Conservation (phyloP, 2,888 invertebrate genomes). For the Ernsta delagoae region DNA sequence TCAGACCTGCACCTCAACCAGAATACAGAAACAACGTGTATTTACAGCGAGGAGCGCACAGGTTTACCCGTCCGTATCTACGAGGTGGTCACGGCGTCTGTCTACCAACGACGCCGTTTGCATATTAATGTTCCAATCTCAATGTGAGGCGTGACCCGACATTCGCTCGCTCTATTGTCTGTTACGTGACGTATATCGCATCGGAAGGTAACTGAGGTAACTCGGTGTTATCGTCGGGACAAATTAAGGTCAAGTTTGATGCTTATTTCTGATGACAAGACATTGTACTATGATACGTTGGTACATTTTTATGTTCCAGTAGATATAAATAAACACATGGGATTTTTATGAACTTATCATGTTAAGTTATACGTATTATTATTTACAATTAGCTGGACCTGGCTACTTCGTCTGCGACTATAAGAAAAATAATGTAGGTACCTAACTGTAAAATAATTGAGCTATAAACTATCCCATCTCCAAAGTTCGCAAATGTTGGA, state of each 20-base stretch:
- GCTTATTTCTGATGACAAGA: neutral
- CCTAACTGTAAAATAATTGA: too few species aligned
- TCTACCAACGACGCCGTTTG: conserved; percentile 39
- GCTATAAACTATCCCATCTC: too few species aligned
- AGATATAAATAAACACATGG: too few species aligned
- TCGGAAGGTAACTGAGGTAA: neutral
- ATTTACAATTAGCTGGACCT: too few species aligned
- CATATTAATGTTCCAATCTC: conserved; percentile 46
- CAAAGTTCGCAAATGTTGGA: too few species aligned
- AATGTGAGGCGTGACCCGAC: conserved; percentile 38
- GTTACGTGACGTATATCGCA: conserved; percentile 25
- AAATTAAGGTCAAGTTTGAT: conserved; percentile 3
- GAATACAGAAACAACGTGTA: neutral
- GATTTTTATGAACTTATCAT: too few species aligned
- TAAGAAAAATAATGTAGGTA: too few species aligned
- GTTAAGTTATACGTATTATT: too few species aligned
- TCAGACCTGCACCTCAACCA: neutral
- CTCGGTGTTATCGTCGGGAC: neutral
- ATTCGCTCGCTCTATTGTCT: conserved; percentile 48
- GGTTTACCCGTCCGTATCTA: conserved; percentile 7
- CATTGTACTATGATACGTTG: too few species aligned
- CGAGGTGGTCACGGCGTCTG: conserved; percentile 29
- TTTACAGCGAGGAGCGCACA: neutral
- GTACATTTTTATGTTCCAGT: too few species aligned
- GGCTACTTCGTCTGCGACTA: too few species aligned